A percentile compares a stretch with the other conserved stretches of the same genome.
Evolutionary conservation across 2,113 vertebrate species (phyloP).

Genomic region (Xiphophorus maculatus): DNA sequence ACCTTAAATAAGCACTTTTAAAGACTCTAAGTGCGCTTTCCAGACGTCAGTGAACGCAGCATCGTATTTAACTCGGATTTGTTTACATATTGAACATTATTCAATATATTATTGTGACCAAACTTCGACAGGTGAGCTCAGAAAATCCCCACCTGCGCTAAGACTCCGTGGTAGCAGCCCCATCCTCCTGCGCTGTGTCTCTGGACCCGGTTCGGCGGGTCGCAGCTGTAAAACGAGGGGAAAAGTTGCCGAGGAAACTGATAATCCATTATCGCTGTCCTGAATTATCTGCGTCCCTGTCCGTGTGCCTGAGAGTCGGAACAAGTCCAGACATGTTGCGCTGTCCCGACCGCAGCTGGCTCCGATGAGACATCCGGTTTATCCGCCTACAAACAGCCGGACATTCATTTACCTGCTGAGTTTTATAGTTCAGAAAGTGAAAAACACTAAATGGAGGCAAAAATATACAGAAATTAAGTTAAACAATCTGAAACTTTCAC

Average conservation of each 20-base stretch:
- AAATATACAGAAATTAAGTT: neutral
- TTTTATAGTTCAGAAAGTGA: too few relatives aligned
- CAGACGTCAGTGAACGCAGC: too few relatives aligned
- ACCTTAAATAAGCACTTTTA: too few relatives aligned
- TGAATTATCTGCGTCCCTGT: fast-evolving
- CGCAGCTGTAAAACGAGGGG: slow-evolving; percentile 63
- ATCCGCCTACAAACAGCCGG: neutral
- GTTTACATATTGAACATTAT: too few relatives aligned
- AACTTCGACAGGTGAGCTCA: too few relatives aligned
- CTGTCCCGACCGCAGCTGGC: neutral
- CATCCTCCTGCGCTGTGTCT: slow-evolving; percentile 42
- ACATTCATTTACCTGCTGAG: fast-evolving
- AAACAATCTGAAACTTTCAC: neutral
- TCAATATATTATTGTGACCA: too few relatives aligned
- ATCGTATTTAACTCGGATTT: too few relatives aligned
- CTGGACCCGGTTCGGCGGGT: slow-evolving; percentile 45
- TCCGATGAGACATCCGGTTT: neutral
- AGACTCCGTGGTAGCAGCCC: slow-evolving; percentile 64
- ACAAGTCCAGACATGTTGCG: slow-evolving; percentile 36
- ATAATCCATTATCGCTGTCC: slow-evolving; percentile 60
- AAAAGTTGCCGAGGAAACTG: slow-evolving; percentile 73
- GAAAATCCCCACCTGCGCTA: slow-evolving; percentile 55
- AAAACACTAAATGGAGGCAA: too few relatives aligned
- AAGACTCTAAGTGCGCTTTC: too few relatives aligned
- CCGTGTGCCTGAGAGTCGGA: neutral